phyloP scores from a whole-genome alignment of 1,140 invertebrate genomes.

The Pantala flavescens region DNA sequence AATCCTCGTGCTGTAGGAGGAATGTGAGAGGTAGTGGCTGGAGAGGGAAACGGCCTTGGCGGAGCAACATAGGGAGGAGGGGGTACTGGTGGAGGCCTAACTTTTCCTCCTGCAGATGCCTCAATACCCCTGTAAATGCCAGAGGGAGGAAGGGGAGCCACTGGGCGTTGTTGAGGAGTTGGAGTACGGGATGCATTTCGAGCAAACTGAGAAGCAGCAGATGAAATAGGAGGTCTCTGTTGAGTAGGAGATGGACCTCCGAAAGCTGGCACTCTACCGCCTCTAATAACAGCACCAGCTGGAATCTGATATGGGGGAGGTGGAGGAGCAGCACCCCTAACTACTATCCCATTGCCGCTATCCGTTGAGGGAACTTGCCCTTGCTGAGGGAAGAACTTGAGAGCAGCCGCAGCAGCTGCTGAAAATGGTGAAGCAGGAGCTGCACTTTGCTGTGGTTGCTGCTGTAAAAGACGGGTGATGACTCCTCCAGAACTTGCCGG shows the following conservation, averaged over 20 bases:
- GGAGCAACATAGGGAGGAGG: slow-evolving; percentile 28
- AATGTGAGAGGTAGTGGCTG: slow-evolving; percentile 24
- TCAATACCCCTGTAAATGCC: background rate
- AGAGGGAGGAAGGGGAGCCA: background rate
- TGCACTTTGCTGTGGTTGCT: slow-evolving; percentile 39
- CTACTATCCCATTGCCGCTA: background rate
- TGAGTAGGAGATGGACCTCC: background rate
- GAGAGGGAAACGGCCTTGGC: slow-evolving; percentile 21
- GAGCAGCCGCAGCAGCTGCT: slow-evolving; percentile 34
- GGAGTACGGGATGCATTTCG: background rate
- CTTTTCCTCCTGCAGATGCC: background rate
- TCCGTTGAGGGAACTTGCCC: background rate
- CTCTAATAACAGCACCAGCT: slow-evolving; percentile 30
- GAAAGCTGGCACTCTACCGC: background rate
- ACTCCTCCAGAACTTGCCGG: slow-evolving; percentile 32
- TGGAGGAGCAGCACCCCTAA: background rate
- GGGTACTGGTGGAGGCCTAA: slow-evolving; percentile 29
- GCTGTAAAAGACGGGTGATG: slow-evolving; percentile 50
- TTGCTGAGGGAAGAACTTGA: slow-evolving; percentile 35
- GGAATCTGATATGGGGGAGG: slow-evolving; percentile 34
- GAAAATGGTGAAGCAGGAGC: slow-evolving; percentile 35
- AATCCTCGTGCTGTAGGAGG: slow-evolving; percentile 20
- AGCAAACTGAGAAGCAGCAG: background rate
- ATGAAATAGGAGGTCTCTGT: background rate
- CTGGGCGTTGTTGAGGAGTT: background rate